These are phyloP conservation scores for Torymus tubicola DNA, from an alignment of 2,888 invertebrate species.

Conservation along the genomic window DNA sequence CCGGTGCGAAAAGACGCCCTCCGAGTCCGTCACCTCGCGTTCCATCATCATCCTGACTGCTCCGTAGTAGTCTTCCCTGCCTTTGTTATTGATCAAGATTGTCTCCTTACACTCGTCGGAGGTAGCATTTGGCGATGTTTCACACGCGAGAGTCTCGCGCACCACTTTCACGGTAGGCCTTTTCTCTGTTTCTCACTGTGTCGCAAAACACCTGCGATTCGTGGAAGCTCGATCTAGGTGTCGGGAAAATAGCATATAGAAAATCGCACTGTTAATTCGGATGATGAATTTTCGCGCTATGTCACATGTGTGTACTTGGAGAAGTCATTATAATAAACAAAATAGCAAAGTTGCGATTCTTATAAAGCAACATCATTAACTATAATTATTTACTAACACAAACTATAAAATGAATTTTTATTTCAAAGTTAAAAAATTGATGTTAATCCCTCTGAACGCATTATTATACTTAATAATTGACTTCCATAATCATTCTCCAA, in stretches of 20 bases:
- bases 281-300: no score
- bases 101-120: background rate
- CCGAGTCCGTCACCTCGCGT: slow-evolving; percentile 71
- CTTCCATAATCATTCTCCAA: slow-evolving; percentile 9
- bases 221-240: background rate
- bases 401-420: no score
- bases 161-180: background rate
- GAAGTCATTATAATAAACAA: no score
- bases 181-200: background rate
- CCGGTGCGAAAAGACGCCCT: slow-evolving; percentile 71
- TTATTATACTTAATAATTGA: no score
- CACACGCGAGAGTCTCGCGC: slow-evolving; percentile 34
- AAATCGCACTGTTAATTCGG: background rate
- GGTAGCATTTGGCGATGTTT: slow-evolving; percentile 20
- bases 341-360: no score
- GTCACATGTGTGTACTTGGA: no score
- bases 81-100: background rate
- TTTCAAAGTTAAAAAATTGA: no score
- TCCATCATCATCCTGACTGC: slow-evolving; percentile 49
- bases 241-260: background rate
- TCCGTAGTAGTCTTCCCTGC: background rate
- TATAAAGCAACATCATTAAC: no score
- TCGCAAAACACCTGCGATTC: background rate
- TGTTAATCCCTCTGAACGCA: no score
- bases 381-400: no score